These are phyloP conservation scores for Plemyria rubiginata DNA, from an alignment of 2,888 invertebrate species.

Conservation along the genomic window DNA sequence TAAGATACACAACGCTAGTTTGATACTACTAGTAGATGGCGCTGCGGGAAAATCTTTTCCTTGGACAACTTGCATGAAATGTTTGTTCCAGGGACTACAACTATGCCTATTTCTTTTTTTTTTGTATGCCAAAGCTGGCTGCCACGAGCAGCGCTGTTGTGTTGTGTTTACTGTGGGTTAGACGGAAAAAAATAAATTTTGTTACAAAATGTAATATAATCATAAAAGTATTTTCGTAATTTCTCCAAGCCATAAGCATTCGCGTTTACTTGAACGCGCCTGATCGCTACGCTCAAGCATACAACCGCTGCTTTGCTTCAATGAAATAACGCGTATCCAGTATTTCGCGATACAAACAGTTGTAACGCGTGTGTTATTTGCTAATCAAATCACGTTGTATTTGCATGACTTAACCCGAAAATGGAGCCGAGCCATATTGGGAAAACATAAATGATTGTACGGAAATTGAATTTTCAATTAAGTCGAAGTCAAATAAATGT, in stretches of 20 bases:
- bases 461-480: neutral
- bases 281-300: slow-evolving; percentile 3
- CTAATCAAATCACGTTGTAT: slow-evolving; percentile 13
- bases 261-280: neutral
- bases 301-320: neutral
- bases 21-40: no score
- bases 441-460: neutral
- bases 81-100: no score
- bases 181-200: no score
- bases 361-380: slow-evolving; percentile 9
- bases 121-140: no score
- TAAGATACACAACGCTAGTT: no score
- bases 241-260: neutral
- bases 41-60: no score
- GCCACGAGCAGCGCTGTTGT: no score
- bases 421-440: slow-evolving; percentile 1
- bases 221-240: neutral
- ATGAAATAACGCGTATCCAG: slow-evolving; percentile 1
- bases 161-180: no score
- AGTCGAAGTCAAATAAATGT: neutral
- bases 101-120: no score
- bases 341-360: slow-evolving; percentile 9
- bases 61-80: no score
- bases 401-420: slow-evolving; percentile 14
- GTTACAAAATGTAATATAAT: no score